A percentile compares a stretch with the other conserved stretches of the same genome.
Conservation (phyloP, 2,113 vertebrate genomes). For the Saiga tatarica region DNA sequence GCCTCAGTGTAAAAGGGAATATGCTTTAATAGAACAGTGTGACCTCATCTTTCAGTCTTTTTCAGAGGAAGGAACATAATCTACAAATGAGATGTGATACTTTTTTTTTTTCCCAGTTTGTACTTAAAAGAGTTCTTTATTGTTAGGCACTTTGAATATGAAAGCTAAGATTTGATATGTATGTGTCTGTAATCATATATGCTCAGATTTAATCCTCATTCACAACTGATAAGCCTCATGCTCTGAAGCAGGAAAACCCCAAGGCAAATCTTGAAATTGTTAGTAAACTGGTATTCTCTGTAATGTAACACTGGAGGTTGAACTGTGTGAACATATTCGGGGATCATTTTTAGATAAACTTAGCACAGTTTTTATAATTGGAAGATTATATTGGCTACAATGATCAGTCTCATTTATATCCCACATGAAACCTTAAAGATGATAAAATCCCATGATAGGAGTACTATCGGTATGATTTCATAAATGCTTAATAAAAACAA, state of each 20-base stretch:
- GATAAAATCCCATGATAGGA: background rate
- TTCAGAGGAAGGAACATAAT: constrained; percentile 54
- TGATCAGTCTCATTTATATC: background rate
- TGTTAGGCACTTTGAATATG: background rate
- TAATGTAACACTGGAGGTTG: background rate
- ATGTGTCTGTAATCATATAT: background rate
- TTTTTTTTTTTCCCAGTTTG: background rate
- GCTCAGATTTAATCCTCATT: background rate
- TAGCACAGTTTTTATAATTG: background rate
- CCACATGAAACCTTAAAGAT: background rate
- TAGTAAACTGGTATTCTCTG: background rate
- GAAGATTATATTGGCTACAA: background rate
- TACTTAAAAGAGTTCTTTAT: constrained; percentile 9
- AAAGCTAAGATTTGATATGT: constrained; percentile 26
- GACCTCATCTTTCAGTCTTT: constrained; percentile 34
- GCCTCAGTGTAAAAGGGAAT: constrained; percentile 21
- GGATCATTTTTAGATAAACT: background rate
- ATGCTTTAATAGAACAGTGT: constrained; percentile 27
- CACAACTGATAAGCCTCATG: background rate
- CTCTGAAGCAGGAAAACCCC: constrained; percentile 11
- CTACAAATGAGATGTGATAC: constrained; percentile 34
- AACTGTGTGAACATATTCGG: background rate
- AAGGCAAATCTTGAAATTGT: background rate
- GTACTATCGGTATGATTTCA: background rate
- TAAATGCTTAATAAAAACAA: constrained; percentile 2